Percentiles rank a stretch among this genome's conserved stretches.
Conservation (phyloP, 1,140 invertebrate species). For the Sarcophaga peregrina region DNA sequence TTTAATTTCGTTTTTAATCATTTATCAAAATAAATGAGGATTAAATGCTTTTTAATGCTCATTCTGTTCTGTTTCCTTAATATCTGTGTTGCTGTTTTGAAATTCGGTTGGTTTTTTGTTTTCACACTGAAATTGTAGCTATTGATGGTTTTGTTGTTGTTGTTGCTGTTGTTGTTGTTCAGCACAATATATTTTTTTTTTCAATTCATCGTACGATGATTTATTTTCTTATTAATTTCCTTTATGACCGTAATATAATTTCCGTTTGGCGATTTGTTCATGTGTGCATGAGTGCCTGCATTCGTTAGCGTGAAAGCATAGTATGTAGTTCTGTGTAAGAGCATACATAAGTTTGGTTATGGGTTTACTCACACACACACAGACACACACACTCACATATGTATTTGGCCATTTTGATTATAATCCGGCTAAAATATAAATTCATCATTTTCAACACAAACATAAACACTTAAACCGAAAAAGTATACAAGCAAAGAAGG, state of each 20-base stretch:
- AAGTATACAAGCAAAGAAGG: not conserved
- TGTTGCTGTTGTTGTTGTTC: too few species aligned
- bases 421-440: constrained; percentile 29
- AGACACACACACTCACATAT: not conserved
- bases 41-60: too few species aligned
- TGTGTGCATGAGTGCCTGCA: not conserved
- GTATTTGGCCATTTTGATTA: constrained; percentile 35
- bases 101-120: too few species aligned
- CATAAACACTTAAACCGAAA: not conserved
- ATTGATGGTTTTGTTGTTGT: too few species aligned
- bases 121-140: too few species aligned
- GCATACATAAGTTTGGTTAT: not conserved
- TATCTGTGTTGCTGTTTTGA: too few species aligned
- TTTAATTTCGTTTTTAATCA: too few species aligned
- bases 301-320: too few species aligned
- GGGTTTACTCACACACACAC: not conserved
- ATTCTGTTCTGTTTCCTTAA: too few species aligned
- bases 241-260: constrained; percentile 29
- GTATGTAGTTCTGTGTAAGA: too few species aligned
- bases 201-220: constrained; percentile 6
- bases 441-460: constrained; percentile 26
- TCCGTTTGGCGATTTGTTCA: constrained; percentile 22
- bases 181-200: not conserved
- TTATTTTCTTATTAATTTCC: constrained; percentile 38
- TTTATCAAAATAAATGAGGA: too few species aligned